Base-by-base conservation (phyloP, 2,888 invertebrate genomes). In the Onthophagus sagittarius region DNA sequence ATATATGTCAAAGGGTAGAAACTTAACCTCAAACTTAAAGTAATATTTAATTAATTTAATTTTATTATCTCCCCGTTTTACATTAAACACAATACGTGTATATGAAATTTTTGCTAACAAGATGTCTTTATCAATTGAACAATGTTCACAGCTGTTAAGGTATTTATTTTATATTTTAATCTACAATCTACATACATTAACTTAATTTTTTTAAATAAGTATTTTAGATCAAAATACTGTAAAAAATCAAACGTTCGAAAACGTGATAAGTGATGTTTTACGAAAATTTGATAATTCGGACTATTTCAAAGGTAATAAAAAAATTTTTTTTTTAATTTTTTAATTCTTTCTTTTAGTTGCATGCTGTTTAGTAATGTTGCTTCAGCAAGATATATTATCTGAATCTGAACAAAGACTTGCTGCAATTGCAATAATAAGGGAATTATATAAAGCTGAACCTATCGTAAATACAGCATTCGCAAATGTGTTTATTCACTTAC, bases 221-320 rank as follows among this genome's bases (percentile, higher is more conserved):
- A 88, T 93, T 80, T 88, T 94, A 80, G 91, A 91, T 76, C 92
- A 92, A 82, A 91, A 91, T 83, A 91, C 90, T 75, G 90, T 93
- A 33, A 92, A 92, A 82, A 89, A 89, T 73, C 92, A 92, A 82
- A 90, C 91, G 32, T 87, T 96, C 82, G 96, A 96, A 80, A 88
- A 89, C 65, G 88, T 96, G 79, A 91, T 93, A 71, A 88, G 89
- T 78, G 93, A 93, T 81, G 88, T 95, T 63, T 93, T 93, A 82
- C 94, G 93, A 82, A 90, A 90, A 78, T 95, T 96, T 83, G 89
- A 91, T 15, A 91, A 91, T 83, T 89, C 91, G 71, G 94, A 95
- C 80, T 91, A 92, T 83, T 95, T 94, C 82, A 94, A 94, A 86
- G 86, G 91, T 91, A 83, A 85, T 32, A 71, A 65, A 23, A 15